phyloP scores from a whole-genome alignment of 2,113 vertebrate genomes.

The Dermatemys mawii region DNA sequence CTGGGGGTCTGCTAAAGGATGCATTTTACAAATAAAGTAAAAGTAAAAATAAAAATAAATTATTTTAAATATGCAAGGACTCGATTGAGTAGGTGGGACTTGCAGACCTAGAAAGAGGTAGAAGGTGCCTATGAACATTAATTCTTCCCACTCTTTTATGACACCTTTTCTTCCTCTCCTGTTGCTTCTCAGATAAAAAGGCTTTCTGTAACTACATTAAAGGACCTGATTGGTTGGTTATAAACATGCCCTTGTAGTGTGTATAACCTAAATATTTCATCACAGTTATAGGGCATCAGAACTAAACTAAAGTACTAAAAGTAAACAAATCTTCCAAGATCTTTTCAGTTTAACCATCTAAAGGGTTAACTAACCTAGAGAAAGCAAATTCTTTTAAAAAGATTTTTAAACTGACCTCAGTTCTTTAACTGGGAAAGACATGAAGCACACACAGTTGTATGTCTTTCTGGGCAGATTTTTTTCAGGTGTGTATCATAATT shows the following conservation, averaged over 20 bases:
- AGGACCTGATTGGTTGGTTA: neutral
- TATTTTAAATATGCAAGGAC: neutral
- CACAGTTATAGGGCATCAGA: neutral
- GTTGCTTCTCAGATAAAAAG: neutral
- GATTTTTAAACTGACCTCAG: neutral
- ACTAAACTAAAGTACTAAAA: neutral
- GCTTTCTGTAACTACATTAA: neutral
- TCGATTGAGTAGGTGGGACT: neutral
- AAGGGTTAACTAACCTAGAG: slow-evolving; percentile 10
- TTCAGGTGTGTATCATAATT: neutral
- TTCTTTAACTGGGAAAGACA: slow-evolving; percentile 31
- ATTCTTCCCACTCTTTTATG: neutral
- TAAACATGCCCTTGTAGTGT: neutral
- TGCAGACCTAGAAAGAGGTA: neutral
- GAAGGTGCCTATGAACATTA: neutral
- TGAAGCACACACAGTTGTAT: neutral
- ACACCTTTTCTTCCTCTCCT: neutral
- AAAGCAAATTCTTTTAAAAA: neutral
- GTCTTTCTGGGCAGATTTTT: neutral
- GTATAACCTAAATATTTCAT: neutral
- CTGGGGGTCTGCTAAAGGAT: neutral
- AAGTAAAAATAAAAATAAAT: neutral
- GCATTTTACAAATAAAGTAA: neutral
- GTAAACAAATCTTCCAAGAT: neutral
- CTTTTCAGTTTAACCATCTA: neutral